phyloP scores from a whole-genome alignment of 1,140 invertebrate genomes.

The Drosophila eugracilis region DNA sequence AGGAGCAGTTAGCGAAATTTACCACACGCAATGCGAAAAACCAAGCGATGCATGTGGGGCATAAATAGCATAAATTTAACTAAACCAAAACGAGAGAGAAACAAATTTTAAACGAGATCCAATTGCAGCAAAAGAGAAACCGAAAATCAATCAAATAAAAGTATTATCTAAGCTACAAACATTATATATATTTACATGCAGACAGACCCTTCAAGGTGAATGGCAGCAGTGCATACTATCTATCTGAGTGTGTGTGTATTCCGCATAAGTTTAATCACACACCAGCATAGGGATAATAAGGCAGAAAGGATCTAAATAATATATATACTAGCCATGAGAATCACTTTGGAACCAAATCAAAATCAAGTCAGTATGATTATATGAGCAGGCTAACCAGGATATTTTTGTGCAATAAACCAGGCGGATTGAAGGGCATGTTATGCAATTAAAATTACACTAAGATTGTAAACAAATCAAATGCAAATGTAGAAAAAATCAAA shows the following conservation, averaged over 20 bases:
- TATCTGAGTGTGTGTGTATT: constrained; percentile 30
- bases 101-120: constrained; percentile 64
- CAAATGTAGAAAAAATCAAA: constrained; percentile 83
- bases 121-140: constrained; percentile 60
- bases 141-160: constrained; percentile 84
- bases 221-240: constrained; percentile 49
- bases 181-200: constrained; percentile 57
- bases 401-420: constrained; percentile 76
- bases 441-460: constrained; percentile 76
- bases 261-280: constrained; percentile 6
- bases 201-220: constrained; percentile 25
- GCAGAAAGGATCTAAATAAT: constrained; percentile 12
- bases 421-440: constrained; percentile 51
- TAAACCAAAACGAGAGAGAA: constrained; percentile 38
- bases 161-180: constrained; percentile 82
- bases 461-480: constrained; percentile 63
- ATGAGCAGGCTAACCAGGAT: constrained; percentile 33
- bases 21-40: constrained; percentile 40
- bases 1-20: constrained; percentile 72
- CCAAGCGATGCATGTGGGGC: constrained; percentile 22
- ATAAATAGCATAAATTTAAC: constrained; percentile 64
- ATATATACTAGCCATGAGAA: constrained; percentile 39
- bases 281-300: neutral
- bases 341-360: constrained; percentile 51
- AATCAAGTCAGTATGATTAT: constrained; percentile 11